Evolutionary conservation across 2,113 vertebrate genomes (phyloP), one percentile per base, ranked within the genome.

Genomic region (Hippocampus zosterae): DNA sequence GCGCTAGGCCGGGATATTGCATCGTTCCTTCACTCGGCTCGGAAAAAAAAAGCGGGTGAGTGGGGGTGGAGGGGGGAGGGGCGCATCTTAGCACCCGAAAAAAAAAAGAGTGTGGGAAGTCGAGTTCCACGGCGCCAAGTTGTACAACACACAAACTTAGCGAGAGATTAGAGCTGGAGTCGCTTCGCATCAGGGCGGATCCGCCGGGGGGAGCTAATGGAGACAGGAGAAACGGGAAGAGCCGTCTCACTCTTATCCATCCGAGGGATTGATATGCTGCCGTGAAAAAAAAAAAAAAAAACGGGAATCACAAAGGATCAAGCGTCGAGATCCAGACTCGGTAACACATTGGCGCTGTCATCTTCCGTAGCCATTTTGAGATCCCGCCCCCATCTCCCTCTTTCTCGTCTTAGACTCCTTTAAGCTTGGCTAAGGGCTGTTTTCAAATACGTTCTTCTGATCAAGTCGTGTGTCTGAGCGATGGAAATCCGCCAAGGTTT

Each of bases 341-440:
- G 89, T 85, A 88, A 88, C 92, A 90, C 87, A 92, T 92, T 91
- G 92, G 88, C 85, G 79, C 90, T 92, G 93, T 94, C 93, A 94
- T 88, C 95, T 76, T 88, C 89, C 81, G 89, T 68, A 88, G 90
- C 75, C 88, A 92, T 92, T 95, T 92, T 94, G 93, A 93, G 94
- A 92, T 91, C 90, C 91, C 90, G 80, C 81, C 65, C 70, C 52
- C 55, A 57, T 57, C 12, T 25, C 55, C 46, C 19, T 40, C 18
- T n/a, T 3, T 46, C 63, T 65, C 79, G 87, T 92, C 89, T 92
- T 89, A 85, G 80, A 83, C 91, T 90, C 90, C 93, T 92, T 91
- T 87, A 80, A 80, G 85, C 87, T 80, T 83, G 88, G 91, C 89
- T 92, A 87, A 92, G 88, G 82, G 88, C 89, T 90, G 91, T 92